Percentiles rank a stretch among this genome's conserved stretches.
phyloP scores from a whole-genome alignment of 2,113 vertebrate species.

The Callorhinus ursinus region DNA sequence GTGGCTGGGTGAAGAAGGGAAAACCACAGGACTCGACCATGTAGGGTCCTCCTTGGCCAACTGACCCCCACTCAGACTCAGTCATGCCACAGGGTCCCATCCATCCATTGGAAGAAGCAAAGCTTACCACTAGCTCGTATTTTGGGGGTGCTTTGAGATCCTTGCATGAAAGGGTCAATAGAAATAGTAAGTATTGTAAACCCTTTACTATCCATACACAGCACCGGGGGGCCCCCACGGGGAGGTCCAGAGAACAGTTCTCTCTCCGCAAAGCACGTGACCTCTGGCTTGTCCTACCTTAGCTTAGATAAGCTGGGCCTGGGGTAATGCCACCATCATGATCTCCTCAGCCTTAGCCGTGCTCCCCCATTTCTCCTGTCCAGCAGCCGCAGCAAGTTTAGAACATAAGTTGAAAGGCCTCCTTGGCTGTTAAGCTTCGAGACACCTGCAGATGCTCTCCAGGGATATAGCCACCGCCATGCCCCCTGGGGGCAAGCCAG shows the following conservation, averaged over 20 bases:
- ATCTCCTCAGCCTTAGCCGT: not conserved
- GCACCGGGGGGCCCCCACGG: not conserved
- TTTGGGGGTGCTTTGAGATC: not conserved
- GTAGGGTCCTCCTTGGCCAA: not conserved
- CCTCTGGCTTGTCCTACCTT: not conserved
- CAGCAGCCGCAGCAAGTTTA: not conserved
- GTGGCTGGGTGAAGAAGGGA: not conserved
- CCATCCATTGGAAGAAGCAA: not conserved
- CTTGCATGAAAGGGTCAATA: not conserved
- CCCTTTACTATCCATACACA: not conserved
- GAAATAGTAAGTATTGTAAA: not conserved
- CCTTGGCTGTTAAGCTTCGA: not conserved
- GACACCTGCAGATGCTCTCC: not conserved
- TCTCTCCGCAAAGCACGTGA: not conserved
- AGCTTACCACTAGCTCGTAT: not conserved
- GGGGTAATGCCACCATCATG: not conserved
- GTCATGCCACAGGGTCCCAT: not conserved
- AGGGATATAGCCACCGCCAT: not conserved
- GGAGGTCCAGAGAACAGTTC: not conserved
- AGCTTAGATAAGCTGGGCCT: not conserved
- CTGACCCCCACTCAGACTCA: not conserved
- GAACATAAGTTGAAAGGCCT: not conserved
- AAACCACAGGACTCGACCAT: fast-evolving
- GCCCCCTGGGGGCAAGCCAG: not conserved
- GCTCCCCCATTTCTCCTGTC: not conserved